Conservation (phyloP, 1,140 invertebrate species). For the Stenopsyche tienmushanensis region DNA sequence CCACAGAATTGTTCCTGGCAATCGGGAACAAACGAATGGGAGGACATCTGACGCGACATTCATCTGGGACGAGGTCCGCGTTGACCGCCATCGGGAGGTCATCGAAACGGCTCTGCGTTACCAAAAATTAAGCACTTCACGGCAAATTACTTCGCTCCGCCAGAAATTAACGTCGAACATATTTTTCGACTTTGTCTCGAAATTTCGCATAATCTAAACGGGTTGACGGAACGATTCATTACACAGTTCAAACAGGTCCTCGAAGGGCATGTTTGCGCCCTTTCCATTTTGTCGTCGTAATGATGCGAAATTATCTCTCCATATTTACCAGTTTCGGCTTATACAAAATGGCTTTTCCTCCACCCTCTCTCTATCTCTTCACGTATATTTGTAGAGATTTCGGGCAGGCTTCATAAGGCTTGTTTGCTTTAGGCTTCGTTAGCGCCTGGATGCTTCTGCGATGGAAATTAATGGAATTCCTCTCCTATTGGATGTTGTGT, state of each 20-base stretch:
- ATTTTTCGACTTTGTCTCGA: too few species aligned
- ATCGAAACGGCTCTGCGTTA: background rate
- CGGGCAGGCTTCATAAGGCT: constrained; percentile 28
- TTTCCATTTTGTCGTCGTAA: constrained; percentile 28
- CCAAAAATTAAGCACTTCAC: background rate
- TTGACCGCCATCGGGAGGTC: background rate
- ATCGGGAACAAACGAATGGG: background rate
- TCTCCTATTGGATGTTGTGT: constrained; percentile 7
- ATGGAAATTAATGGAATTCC: constrained; percentile 31
- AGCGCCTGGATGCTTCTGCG: constrained; percentile 25
- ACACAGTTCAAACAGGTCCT: constrained; percentile 30
- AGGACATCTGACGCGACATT: constrained; percentile 3
- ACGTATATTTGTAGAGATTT: constrained; percentile 28
- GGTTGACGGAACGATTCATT: constrained; percentile 27
- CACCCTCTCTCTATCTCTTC: background rate
- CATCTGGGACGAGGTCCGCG: background rate
- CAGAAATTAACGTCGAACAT: background rate
- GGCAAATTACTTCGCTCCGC: background rate
- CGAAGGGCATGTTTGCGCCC: constrained; percentile 28
- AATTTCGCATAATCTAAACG: constrained; percentile 19
- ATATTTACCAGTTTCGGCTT: constrained; percentile 28
- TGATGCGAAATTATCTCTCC: constrained; percentile 29
- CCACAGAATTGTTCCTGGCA: background rate
- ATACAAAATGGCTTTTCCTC: constrained; percentile 23
- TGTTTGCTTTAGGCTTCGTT: constrained; percentile 31